Evolutionary conservation across 1,140 invertebrate genomes (phyloP).

Genomic region (Chionoecetes opilio): DNA sequence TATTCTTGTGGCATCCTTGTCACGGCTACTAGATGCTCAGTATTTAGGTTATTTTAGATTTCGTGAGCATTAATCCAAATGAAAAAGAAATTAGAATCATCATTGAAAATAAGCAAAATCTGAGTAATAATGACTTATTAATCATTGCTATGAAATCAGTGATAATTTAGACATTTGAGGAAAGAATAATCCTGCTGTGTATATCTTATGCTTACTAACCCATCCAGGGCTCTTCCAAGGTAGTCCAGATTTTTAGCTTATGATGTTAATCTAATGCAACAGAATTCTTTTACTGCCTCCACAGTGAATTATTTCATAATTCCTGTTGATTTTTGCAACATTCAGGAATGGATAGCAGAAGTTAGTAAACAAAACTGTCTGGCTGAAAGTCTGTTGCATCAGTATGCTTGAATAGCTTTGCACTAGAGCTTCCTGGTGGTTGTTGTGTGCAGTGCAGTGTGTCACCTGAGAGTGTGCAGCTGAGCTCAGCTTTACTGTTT

Average conservation of each 20-base stretch:
- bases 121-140: too few species aligned
- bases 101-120: too few species aligned
- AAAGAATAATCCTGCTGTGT: background rate
- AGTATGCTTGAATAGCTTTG: slow-evolving; percentile 46
- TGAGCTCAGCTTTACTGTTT: background rate
- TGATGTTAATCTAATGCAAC: background rate
- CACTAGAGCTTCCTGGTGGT: slow-evolving; percentile 47
- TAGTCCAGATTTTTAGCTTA: background rate
- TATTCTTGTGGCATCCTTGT: too few species aligned
- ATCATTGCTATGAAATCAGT: background rate
- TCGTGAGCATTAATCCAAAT: too few species aligned
- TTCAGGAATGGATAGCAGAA: slow-evolving; percentile 78
- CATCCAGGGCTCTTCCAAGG: too few species aligned
- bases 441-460: background rate
- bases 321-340: slow-evolving; percentile 65
- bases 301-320: slow-evolving; percentile 35
- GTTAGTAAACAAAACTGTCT: slow-evolving; percentile 59
- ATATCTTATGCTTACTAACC: background rate
- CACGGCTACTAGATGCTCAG: too few species aligned
- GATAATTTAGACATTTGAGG: background rate
- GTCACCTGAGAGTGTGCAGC: background rate
- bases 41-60: too few species aligned
- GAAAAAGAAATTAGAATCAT: too few species aligned
- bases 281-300: background rate
- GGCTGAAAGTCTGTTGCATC: background rate